Evolutionary conservation across 2,888 invertebrate genomes (phyloP), one percentile per base, ranked within the genome.

Genomic region (Hedychridium roseum): DNA sequence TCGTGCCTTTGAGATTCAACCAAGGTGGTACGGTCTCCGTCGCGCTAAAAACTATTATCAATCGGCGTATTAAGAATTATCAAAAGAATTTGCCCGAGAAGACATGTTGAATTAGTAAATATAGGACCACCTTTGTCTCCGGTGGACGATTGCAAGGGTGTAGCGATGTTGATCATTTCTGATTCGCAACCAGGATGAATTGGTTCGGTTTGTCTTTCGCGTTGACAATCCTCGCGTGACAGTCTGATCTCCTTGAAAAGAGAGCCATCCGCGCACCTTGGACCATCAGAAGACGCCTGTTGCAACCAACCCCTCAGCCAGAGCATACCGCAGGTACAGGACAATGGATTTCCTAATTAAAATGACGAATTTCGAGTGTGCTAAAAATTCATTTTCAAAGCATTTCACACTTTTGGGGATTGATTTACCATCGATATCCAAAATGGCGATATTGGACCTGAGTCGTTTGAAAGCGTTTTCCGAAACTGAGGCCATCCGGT

Each of bases 271-370:
- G 86, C 84, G 73, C 92, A 93, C 69, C 86, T 85, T 3, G 92
- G 92, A 2, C 92, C 92, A 4, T 87, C 83, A 2, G 86, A 82
- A 16, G 88, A 85, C 0, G 88, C 86, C 74, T 92, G 91, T 53
- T 87, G 86, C 17, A 92, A 79, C 92, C 92, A 93, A 2, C 88
- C 88, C 63, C 91, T 86, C 1, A 94, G 79, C 94, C 94, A 94
- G 42, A 91, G 82, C 76, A 92, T 84, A 54, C 87, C 88, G 71
- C 94, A 94, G 37, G 90, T 87, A 73, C 94, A 94, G 15, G 85
- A 82, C 52, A 94, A 80, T 1, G 94, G 94, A 80, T 94, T 94
- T 21, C 90, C 92, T 92, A 77, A 52, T 80, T 47, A 15, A 2
- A 43, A 35, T 6, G 15, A 46, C 27, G 23, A 45, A 35, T 39